Conservation (phyloP, 2,113 vertebrate species). For the Hyperopisus bebe region DNA sequence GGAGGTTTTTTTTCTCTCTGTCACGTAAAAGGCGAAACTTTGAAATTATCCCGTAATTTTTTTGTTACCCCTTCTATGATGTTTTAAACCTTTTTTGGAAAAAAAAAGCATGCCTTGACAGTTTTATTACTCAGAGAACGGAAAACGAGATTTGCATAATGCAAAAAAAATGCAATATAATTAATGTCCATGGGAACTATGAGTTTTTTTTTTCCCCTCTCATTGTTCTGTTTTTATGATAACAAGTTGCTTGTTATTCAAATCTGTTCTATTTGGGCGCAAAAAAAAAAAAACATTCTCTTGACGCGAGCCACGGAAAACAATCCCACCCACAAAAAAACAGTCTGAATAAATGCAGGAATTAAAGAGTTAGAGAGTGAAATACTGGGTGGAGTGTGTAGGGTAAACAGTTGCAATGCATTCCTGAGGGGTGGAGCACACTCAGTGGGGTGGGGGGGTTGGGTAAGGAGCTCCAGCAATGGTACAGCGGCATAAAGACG, state of each 20-base stretch:
- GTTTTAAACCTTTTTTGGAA: neutral
- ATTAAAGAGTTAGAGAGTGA: neutral
- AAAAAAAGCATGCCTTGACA: neutral
- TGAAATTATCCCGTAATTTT: neutral
- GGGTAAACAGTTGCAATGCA: neutral
- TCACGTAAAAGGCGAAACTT: neutral
- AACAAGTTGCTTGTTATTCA: slow-evolving; percentile 12
- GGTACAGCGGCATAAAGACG: neutral
- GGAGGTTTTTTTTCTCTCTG: neutral
- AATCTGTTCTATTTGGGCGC: neutral
- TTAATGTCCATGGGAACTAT: slow-evolving; percentile 6
- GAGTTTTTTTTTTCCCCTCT: neutral
- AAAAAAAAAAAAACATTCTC: neutral
- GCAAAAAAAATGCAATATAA: slow-evolving; percentile 14
- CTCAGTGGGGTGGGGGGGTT: neutral
- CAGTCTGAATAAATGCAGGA: slow-evolving; percentile 3
- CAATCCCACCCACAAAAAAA: neutral
- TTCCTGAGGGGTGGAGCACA: neutral
- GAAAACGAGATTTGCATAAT: neutral
- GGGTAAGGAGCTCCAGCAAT: neutral
- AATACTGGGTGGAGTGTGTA: neutral
- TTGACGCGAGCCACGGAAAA: neutral
- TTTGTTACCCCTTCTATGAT: neutral
- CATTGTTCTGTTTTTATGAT: slow-evolving; percentile 9
- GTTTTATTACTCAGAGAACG: neutral